phyloP scores from a whole-genome alignment of 2,888 invertebrate species.

The Cephus sareptanus region DNA sequence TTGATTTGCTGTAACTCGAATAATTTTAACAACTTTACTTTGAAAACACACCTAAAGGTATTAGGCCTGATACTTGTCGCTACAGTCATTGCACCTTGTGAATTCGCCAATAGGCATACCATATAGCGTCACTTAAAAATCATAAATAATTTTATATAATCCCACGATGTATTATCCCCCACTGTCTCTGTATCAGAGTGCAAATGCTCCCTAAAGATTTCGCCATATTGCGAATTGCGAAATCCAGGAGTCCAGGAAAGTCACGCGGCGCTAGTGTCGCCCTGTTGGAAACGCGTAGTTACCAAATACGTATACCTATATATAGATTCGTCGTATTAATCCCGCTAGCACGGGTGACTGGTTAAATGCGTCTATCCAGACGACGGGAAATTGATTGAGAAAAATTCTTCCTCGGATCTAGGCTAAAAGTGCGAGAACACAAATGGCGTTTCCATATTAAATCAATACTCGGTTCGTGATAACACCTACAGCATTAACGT shows the following conservation, averaged over 20 bases:
- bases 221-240: background rate
- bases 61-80: background rate
- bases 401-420: slow-evolving; percentile 27
- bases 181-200: too few relatives aligned
- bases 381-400: background rate
- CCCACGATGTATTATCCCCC: too few relatives aligned
- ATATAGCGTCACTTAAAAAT: background rate
- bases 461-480: background rate
- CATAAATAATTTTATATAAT: background rate
- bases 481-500: background rate
- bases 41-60: too few relatives aligned
- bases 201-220: background rate
- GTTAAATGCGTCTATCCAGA: background rate
- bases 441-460: slow-evolving; percentile 17
- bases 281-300: background rate
- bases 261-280: background rate
- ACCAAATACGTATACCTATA: background rate
- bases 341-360: background rate
- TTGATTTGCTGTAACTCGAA: background rate
- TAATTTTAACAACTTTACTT: background rate
- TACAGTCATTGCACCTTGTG: background rate
- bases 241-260: background rate
- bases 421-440: slow-evolving; percentile 39
- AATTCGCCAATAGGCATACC: background rate
- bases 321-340: background rate